A percentile compares a stretch with the other conserved stretches of the same genome.
Evolutionary conservation across 2,797 vertebrate species (phyloP).

Genomic region (Acridotheres tristis): DNA sequence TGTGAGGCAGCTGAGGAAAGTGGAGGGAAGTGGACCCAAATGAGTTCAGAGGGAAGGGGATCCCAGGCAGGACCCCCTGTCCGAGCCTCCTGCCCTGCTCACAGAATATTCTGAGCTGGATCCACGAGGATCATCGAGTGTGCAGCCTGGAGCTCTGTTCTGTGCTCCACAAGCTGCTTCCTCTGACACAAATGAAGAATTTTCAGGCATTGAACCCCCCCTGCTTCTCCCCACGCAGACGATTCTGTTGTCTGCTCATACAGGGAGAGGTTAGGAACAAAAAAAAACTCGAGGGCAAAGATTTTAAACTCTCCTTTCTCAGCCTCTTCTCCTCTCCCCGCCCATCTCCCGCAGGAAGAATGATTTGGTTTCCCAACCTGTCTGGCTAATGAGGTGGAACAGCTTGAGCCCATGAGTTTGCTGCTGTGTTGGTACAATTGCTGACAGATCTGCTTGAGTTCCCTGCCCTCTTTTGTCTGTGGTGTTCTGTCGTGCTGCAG

Average conservation of each 20-base stretch:
- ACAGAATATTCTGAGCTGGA: not conserved
- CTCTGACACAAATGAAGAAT: not conserved
- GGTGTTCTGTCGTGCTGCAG: constrained; percentile 3
- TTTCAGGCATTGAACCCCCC: not conserved
- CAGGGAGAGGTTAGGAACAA: not conserved
- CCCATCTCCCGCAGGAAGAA: not conserved
- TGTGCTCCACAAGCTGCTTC: not conserved
- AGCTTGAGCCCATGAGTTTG: constrained; percentile 57
- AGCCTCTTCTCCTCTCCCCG: not conserved
- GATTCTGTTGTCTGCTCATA: not conserved
- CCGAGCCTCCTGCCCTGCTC: not conserved
- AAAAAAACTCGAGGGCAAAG: not conserved
- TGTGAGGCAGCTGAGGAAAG: not conserved
- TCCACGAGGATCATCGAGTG: fast-evolving
- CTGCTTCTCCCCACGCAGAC: not conserved
- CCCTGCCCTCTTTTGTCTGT: not conserved
- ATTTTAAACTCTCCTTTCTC: not conserved
- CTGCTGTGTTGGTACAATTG: constrained; percentile 13
- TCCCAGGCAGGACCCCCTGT: not conserved
- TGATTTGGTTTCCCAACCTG: not conserved
- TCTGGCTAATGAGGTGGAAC: not conserved
- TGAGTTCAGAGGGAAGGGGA: not conserved
- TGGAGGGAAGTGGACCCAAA: not conserved
- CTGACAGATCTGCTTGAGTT: constrained; percentile 3
- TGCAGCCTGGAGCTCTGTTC: not conserved